Evolutionary conservation across 64 coral and sea anemone species (phyloP).

Genomic region (Montipora cactus): DNA sequence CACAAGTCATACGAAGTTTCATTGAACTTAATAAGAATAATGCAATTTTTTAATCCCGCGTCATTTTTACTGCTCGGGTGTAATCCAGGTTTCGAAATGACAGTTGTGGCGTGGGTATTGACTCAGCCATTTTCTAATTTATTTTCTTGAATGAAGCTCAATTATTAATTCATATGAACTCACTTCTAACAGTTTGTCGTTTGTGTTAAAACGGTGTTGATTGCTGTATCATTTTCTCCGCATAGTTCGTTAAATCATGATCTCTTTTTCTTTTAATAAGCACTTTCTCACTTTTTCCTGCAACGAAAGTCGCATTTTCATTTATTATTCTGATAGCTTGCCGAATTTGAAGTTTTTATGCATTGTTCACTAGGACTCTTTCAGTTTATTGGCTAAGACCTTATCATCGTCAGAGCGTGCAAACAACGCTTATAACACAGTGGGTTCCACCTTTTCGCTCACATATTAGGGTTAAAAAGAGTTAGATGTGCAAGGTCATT

Average conservation of each 20-base stretch:
- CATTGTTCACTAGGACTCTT: conserved; percentile 1
- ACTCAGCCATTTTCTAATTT: neutral
- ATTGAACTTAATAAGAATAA: neutral
- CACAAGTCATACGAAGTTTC: neutral
- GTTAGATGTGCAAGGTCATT: neutral
- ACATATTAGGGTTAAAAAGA: neutral
- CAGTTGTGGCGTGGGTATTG: neutral
- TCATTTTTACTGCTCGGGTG: neutral
- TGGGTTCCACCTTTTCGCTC: conserved; percentile 1
- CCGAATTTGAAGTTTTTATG: neutral
- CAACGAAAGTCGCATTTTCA: conserved; percentile 23
- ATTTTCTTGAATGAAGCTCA: neutral
- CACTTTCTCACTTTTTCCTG: neutral
- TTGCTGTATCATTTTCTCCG: neutral
- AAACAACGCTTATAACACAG: neutral
- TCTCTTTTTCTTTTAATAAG: neutral
- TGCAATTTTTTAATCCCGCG: neutral
- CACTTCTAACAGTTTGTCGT: neutral
- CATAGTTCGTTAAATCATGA: neutral
- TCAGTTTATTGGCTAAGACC: conserved; percentile 3
- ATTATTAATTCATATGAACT: conserved; percentile 14
- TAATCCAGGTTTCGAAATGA: neutral
- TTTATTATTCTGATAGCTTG: neutral
- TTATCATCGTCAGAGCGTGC: neutral
- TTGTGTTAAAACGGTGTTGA: neutral